phyloP scores from a whole-genome alignment of 2,888 invertebrate genomes.

The Homarus gammarus region DNA sequence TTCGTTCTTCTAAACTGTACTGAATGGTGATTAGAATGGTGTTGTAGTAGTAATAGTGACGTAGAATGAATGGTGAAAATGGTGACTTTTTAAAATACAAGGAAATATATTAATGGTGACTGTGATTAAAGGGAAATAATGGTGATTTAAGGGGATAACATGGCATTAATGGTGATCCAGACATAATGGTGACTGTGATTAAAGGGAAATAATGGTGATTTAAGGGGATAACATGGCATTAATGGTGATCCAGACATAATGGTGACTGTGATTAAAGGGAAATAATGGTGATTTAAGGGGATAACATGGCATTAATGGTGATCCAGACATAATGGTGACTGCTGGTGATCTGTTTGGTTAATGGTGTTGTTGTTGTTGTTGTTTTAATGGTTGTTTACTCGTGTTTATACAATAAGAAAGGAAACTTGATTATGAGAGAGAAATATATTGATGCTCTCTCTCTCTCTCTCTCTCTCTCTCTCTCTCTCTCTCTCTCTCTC shows the following conservation, averaged over 20 bases:
- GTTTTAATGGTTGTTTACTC: background rate
- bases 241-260: too few species aligned
- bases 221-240: background rate
- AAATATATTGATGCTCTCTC: slow-evolving; percentile 9
- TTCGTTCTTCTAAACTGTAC: too few species aligned
- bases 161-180: too few species aligned
- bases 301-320: too few species aligned
- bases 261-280: background rate
- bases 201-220: background rate
- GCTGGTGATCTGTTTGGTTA: too few species aligned
- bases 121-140: background rate
- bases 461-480: background rate
- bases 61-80: background rate
- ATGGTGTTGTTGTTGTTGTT: background rate
- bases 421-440: background rate
- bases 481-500: slow-evolving; percentile 8
- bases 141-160: background rate
- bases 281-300: background rate
- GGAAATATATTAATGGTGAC: too few species aligned
- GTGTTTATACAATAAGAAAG: too few species aligned
- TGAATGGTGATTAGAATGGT: background rate
- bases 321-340: too few species aligned
- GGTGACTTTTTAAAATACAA: too few species aligned
- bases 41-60: background rate
- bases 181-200: background rate